Evolutionary conservation across 2,888 invertebrate genomes (phyloP).

Genomic region (Lordiphosa andalusiaca): DNA sequence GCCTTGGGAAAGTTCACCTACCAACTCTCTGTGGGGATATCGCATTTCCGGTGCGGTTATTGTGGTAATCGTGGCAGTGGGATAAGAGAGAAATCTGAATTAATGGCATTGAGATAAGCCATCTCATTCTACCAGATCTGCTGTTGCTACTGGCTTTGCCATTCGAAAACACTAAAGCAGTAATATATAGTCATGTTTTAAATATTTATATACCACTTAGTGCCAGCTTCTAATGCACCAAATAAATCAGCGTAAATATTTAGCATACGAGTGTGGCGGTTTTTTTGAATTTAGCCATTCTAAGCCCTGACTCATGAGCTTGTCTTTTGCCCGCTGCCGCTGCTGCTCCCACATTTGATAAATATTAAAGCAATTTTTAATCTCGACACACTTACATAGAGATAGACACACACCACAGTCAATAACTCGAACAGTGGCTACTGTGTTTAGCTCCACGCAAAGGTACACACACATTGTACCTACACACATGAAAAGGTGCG

Average conservation of each 20-base stretch:
- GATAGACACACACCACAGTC: constrained; percentile 28
- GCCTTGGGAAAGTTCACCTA: constrained; percentile 48
- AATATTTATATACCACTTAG: constrained; percentile 66
- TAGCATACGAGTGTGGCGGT: constrained; percentile 65
- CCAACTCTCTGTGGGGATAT: constrained; percentile 42
- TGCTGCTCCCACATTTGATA: constrained; percentile 73
- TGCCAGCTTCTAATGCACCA: constrained; percentile 57
- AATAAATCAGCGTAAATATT: constrained; percentile 69
- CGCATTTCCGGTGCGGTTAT: constrained; percentile 66
- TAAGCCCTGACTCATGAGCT: constrained; percentile 62
- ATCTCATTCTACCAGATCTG: constrained; percentile 18
- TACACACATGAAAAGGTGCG: constrained; percentile 47
- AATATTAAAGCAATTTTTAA: constrained; percentile 65
- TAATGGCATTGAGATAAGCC: constrained; percentile 30
- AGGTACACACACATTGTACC: constrained; percentile 35
- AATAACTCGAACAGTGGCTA: constrained; percentile 43
- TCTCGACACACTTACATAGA: constrained; percentile 35
- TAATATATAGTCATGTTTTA: constrained; percentile 34
- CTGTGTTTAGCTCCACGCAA: constrained; percentile 56
- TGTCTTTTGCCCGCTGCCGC: constrained; percentile 68
- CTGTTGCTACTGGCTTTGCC: constrained; percentile 30
- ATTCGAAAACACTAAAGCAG: constrained; percentile 20
- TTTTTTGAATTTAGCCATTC: constrained; percentile 11
- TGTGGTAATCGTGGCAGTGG: constrained; percentile 48
- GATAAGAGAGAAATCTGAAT: constrained; percentile 27